Percentiles rank a stretch among this genome's conserved stretches.
Evolutionary conservation across 2,113 vertebrate genomes (phyloP).

Genomic region (Noctilio leporinus): DNA sequence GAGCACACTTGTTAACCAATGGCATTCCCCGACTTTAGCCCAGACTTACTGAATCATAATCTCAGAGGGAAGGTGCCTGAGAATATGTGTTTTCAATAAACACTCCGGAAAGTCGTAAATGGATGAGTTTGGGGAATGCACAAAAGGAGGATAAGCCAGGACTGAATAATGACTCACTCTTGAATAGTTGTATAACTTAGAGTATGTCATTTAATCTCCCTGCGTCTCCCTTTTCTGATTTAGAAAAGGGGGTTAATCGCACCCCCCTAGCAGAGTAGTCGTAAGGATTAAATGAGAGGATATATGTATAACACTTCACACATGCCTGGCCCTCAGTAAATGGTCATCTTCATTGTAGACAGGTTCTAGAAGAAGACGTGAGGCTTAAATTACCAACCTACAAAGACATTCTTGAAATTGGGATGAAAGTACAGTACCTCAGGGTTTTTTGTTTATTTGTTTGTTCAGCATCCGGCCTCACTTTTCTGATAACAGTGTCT

Average conservation of each 20-base stretch:
- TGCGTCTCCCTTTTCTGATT: not conserved
- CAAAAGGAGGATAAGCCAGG: not conserved
- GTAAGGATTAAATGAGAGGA: not conserved
- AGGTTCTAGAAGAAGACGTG: not conserved
- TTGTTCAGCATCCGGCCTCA: not conserved
- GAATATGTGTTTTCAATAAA: not conserved
- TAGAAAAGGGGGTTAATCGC: not conserved
- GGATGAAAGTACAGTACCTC: not conserved
- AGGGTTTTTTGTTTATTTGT: not conserved
- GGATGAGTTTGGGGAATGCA: not conserved
- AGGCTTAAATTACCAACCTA: not conserved
- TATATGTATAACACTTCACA: not conserved
- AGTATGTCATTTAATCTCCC: not conserved
- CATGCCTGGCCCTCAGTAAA: not conserved
- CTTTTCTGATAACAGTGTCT: not conserved
- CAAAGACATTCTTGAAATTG: not conserved
- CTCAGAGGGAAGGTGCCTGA: no score
- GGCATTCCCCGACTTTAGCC: not conserved
- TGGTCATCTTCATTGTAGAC: not conserved
- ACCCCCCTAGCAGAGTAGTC: not conserved
- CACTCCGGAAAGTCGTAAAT: not conserved
- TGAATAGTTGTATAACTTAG: not conserved
- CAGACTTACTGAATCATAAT: not conserved
- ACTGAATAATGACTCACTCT: not conserved
- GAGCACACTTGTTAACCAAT: not conserved